phyloP scores from a whole-genome alignment of 2,888 invertebrate species.

The Metacarcinus magister region DNA sequence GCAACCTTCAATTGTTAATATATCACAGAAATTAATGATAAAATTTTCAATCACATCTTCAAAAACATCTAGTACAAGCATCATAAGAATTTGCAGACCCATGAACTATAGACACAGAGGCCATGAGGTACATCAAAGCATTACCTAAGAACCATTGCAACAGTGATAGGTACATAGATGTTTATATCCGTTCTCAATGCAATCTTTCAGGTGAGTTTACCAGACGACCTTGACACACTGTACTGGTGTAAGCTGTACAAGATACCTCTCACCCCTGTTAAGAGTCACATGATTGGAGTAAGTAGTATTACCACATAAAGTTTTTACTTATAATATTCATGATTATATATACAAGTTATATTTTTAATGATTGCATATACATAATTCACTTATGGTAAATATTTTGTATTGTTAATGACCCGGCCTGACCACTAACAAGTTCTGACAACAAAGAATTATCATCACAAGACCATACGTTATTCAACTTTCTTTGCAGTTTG shows the following conservation, averaged over 20 bases:
- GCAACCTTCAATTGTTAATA: neutral
- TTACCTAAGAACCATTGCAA: neutral
- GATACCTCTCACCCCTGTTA: slow-evolving; percentile 88
- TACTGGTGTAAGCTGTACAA: slow-evolving; percentile 89
- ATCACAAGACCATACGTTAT: neutral
- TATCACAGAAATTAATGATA: neutral
- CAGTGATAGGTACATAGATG: neutral
- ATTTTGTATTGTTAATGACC: too few relatives aligned
- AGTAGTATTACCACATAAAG: neutral
- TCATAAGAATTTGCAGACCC: too few relatives aligned
- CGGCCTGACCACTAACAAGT: too few relatives aligned
- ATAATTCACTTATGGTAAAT: too few relatives aligned
- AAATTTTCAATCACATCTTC: too few relatives aligned
- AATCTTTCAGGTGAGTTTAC: slow-evolving; percentile 86
- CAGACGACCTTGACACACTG: slow-evolving; percentile 88
- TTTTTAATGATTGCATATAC: too few relatives aligned
- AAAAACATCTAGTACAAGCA: too few relatives aligned
- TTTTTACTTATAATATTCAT: neutral
- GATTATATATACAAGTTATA: neutral
- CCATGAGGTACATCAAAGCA: too few relatives aligned
- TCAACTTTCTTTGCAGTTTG: neutral
- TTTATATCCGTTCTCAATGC: neutral
- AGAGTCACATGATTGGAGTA: slow-evolving; percentile 89
- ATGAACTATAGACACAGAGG: too few relatives aligned
- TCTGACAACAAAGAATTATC: neutral